These are phyloP conservation scores for Alca torda DNA, from an alignment of 2,797 vertebrate genomes.

Conservation along the genomic window DNA sequence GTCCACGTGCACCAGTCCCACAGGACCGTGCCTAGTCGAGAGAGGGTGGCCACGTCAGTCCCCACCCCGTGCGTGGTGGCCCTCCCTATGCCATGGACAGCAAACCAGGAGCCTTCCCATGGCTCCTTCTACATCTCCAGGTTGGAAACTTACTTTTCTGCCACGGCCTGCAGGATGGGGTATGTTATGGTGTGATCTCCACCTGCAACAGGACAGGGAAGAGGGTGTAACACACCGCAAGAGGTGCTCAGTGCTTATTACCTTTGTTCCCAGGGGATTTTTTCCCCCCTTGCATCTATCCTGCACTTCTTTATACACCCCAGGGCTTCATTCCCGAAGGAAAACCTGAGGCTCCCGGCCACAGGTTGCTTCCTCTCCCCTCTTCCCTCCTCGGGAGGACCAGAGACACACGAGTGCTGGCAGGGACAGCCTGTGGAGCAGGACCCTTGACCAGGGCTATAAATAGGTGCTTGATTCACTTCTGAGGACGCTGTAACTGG, in stretches of 20 bases:
- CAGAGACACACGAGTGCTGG: neutral
- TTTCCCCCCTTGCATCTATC: neutral
- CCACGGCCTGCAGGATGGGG: slow-evolving; percentile 90
- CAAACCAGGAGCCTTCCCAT: neutral
- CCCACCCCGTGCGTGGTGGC: accelerated
- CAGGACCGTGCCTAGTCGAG: slow-evolving; percentile 81
- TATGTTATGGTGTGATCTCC: slow-evolving; percentile 95
- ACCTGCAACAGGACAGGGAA: slow-evolving; percentile 73
- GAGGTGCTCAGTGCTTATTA: neutral
- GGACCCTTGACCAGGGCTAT: neutral
- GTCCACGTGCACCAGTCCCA: slow-evolving; percentile 92
- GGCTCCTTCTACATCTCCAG: neutral
- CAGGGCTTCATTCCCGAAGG: neutral
- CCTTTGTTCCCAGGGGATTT: neutral
- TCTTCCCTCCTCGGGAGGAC: neutral
- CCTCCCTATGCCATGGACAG: accelerated
- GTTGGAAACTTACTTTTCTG: slow-evolving; percentile 82
- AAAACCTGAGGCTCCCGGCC: neutral
- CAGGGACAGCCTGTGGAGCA: neutral
- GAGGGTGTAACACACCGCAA: too few species aligned
- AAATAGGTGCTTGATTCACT: neutral
- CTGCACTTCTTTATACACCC: neutral
- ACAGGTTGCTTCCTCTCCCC: neutral
- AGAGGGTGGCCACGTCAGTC: accelerated
- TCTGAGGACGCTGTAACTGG: accelerated